These are phyloP conservation scores for Sebastes paucispinis DNA, from an alignment of 2,797 vertebrate genomes.

Conservation along the genomic window DNA sequence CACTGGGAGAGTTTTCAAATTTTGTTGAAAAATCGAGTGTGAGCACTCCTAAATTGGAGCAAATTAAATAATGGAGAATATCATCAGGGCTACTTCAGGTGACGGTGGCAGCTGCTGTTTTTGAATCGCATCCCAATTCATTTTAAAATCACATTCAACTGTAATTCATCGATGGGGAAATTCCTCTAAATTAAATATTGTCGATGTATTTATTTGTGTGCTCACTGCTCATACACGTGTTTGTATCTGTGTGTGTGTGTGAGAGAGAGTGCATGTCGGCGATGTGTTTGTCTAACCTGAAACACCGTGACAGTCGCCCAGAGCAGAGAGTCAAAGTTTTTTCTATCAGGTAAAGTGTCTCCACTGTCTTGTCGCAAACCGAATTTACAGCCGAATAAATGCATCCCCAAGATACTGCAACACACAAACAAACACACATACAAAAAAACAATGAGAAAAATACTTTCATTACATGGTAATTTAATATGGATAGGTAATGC, in stretches of 20 bases:
- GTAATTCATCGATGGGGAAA: background rate
- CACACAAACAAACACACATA: slow-evolving; percentile 33
- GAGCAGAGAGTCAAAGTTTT: slow-evolving; percentile 94
- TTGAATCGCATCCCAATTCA: slow-evolving; percentile 21
- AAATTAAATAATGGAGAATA: slow-evolving; percentile 51
- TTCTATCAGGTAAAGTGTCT: slow-evolving; percentile 92
- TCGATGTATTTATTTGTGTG: background rate
- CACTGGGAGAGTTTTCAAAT: slow-evolving; percentile 40
- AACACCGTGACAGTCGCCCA: slow-evolving; percentile 97
- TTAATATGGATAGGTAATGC: slow-evolving; percentile 3
- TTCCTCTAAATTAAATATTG: slow-evolving; percentile 14
- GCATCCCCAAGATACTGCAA: slow-evolving; percentile 95
- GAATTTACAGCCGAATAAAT: slow-evolving; percentile 97
- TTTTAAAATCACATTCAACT: slow-evolving; percentile 9
- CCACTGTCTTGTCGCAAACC: slow-evolving; percentile 90
- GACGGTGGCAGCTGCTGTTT: slow-evolving; percentile 43
- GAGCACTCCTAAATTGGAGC: slow-evolving; percentile 39
- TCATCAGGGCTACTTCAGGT: background rate
- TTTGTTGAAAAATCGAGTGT: slow-evolving; percentile 15
- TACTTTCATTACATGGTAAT: slow-evolving; percentile 29
- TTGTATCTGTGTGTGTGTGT: background rate
- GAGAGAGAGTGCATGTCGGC: background rate
- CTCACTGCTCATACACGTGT: background rate
- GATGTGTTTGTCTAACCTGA: slow-evolving; percentile 83
- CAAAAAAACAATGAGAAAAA: slow-evolving; percentile 5